phyloP scores from a whole-genome alignment of 2,797 vertebrate species.

The Borostomias antarcticus region DNA sequence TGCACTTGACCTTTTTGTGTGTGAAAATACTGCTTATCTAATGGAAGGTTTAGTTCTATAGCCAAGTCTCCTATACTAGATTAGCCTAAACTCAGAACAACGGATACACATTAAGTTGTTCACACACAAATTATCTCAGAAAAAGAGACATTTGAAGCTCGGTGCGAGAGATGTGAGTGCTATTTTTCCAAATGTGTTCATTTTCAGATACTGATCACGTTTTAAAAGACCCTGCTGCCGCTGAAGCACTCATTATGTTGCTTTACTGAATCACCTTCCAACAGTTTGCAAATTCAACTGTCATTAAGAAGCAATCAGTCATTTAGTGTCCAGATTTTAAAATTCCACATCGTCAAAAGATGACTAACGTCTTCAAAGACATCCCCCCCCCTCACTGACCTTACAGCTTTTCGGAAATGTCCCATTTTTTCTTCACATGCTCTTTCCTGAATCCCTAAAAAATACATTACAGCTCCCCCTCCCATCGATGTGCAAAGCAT shows the following conservation, averaged over 20 bases:
- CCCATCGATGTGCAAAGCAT: not conserved
- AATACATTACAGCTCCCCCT: slow-evolving; percentile 5
- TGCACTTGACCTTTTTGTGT: too few species aligned
- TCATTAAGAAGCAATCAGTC: not conserved
- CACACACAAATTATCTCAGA: not conserved
- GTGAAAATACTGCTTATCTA: too few species aligned
- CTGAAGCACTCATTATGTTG: not conserved
- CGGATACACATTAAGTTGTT: not conserved
- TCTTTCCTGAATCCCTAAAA: slow-evolving; percentile 1
- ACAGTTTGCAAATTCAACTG: not conserved
- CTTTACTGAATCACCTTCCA: not conserved
- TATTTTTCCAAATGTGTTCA: slow-evolving; percentile 2
- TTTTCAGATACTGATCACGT: too few species aligned
- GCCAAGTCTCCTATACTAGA: too few species aligned
- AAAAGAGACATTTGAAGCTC: not conserved
- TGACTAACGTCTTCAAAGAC: not conserved
- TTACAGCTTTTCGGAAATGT: slow-evolving; percentile 3
- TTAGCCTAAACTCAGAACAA: too few species aligned
- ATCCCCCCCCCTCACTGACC: not conserved
- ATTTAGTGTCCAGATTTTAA: not conserved
- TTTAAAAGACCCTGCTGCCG: not conserved
- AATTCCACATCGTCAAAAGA: not conserved
- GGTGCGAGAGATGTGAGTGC: not conserved
- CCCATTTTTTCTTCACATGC: not conserved
- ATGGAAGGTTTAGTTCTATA: too few species aligned